Conservation (phyloP, 2,888 invertebrate species). For the Pseudanteris insignis region DNA sequence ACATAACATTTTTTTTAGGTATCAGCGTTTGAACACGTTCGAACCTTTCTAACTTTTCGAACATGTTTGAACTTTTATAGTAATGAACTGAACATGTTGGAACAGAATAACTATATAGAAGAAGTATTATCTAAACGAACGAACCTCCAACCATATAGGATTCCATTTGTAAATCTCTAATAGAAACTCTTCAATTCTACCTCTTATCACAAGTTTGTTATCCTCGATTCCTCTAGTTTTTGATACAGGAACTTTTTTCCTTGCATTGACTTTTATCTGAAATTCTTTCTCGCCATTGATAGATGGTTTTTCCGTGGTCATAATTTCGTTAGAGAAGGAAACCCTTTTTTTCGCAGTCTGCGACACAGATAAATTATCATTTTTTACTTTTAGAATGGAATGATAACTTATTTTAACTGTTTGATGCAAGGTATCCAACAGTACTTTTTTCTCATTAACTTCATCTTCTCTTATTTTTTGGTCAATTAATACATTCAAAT, state of each 20-base stretch:
- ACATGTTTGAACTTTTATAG: too few species aligned
- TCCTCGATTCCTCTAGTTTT: constrained; percentile 52
- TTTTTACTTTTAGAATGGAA: constrained; percentile 14
- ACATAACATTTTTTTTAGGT: too few species aligned
- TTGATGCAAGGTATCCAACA: constrained; percentile 1
- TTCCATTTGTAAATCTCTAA: constrained; percentile 73
- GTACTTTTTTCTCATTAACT: not conserved
- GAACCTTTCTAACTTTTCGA: too few species aligned
- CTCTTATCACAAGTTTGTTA: not conserved
- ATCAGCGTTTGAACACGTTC: too few species aligned
- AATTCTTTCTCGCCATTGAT: constrained; percentile 14
- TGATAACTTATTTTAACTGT: not conserved
- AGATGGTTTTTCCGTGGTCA: constrained; percentile 3
- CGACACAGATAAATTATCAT: not conserved
- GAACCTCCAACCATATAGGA: constrained; percentile 72
- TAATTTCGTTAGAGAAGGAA: constrained; percentile 11
- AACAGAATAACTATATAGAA: too few species aligned
- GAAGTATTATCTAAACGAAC: not conserved
- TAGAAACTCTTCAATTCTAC: constrained; percentile 65
- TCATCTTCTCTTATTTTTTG: not conserved
- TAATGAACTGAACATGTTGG: too few species aligned
- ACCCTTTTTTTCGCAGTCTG: constrained; percentile 6
- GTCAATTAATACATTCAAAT: too few species aligned
- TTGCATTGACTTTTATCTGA: constrained; percentile 21
- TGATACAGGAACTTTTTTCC: constrained; percentile 48